phyloP scores from a whole-genome alignment of 2,797 vertebrate genomes.

The Clarias pachynema region DNA sequence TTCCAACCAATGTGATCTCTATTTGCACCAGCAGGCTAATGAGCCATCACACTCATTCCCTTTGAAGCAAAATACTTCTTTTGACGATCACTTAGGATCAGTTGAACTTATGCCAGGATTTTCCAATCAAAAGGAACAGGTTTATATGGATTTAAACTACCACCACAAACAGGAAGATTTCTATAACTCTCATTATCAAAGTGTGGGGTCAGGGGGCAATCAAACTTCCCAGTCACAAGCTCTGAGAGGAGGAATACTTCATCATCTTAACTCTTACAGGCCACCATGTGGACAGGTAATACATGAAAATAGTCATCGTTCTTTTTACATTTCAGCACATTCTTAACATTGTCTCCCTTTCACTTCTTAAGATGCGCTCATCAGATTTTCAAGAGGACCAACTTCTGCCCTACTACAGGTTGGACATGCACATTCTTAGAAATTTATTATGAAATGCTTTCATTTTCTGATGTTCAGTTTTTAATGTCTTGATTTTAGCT shows the following conservation, averaged over 20 bases:
- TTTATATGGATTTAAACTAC: constrained; percentile 42
- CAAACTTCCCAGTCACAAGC: constrained; percentile 35
- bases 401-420: constrained; percentile 50
- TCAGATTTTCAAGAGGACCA: constrained; percentile 41
- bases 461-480: background rate
- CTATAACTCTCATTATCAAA: constrained; percentile 43
- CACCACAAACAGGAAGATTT: constrained; percentile 41
- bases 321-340: background rate
- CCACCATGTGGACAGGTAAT: constrained; percentile 51
- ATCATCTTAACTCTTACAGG: constrained; percentile 28
- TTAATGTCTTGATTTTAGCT: constrained; percentile 12
- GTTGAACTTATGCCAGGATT: constrained; percentile 28
- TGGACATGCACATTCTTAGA: constrained; percentile 18
- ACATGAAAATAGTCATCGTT: background rate
- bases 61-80: constrained; percentile 42
- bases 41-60: constrained; percentile 60
- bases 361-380: constrained; percentile 33
- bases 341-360: constrained; percentile 1
- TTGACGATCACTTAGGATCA: constrained; percentile 28
- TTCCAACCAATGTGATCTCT: constrained; percentile 41
- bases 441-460: background rate
- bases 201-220: constrained; percentile 23
- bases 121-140: constrained; percentile 38
- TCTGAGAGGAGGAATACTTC: constrained; percentile 41
- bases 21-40: constrained; percentile 72